Conservation (phyloP, 1,140 invertebrate genomes). For the Caenorhabditis latens region DNA sequence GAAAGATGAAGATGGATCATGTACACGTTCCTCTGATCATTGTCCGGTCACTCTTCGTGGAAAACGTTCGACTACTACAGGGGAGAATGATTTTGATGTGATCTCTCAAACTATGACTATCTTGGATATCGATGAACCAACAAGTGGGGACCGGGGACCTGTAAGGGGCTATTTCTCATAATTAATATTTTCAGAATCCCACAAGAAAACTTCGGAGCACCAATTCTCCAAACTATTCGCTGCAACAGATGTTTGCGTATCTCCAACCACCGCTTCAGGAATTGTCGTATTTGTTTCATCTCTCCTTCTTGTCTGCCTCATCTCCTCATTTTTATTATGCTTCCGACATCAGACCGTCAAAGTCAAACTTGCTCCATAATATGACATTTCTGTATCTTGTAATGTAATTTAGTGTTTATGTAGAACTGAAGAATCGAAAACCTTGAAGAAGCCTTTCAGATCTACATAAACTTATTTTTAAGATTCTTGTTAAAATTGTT, state of each 20-base stretch:
- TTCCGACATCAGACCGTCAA: slow-evolving; percentile 66
- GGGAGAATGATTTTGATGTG: slow-evolving; percentile 65
- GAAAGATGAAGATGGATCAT: slow-evolving; percentile 66
- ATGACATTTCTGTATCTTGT: background rate
- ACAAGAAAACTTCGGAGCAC: slow-evolving; percentile 45
- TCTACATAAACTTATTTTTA: background rate
- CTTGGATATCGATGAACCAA: slow-evolving; percentile 67
- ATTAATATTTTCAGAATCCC: background rate
- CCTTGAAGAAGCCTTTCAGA: too few relatives aligned
- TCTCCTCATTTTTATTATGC: slow-evolving; percentile 65
- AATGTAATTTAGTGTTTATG: background rate
- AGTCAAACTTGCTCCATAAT: slow-evolving; percentile 60
- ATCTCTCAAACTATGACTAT: slow-evolving; percentile 69
- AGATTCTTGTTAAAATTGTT: slow-evolving; percentile 9
- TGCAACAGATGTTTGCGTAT: slow-evolving; percentile 21
- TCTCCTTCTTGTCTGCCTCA: slow-evolving; percentile 64
- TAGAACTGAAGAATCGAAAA: background rate
- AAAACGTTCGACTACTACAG: slow-evolving; percentile 48
- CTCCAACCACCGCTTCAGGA: slow-evolving; percentile 49
- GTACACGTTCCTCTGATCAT: slow-evolving; percentile 65
- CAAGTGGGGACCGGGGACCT: slow-evolving; percentile 56
- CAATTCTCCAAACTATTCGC: slow-evolving; percentile 39
- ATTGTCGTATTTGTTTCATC: slow-evolving; percentile 63
- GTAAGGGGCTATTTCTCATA: background rate
- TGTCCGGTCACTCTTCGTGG: slow-evolving; percentile 63